These are phyloP conservation scores for Malaclemys terrapin DNA, from an alignment of 2,113 vertebrate species.

Conservation along the genomic window DNA sequence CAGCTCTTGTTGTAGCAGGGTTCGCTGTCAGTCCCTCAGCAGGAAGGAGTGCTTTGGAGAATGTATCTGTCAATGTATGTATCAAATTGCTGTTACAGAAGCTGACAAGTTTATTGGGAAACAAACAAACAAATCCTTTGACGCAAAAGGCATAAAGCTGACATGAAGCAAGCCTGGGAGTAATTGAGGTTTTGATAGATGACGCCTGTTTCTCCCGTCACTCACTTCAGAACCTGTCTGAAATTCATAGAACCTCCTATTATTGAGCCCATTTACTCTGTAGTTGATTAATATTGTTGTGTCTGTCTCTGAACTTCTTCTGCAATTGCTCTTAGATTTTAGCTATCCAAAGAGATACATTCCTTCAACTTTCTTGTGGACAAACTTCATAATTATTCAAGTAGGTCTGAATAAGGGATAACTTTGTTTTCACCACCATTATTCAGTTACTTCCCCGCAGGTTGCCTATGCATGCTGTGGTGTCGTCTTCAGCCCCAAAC, in stretches of 20 bases:
- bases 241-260: constrained; percentile 61
- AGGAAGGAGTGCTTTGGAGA: background rate
- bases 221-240: constrained; percentile 17
- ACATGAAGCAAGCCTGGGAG: background rate
- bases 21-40: background rate
- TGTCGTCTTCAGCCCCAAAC: background rate
- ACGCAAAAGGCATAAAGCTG: background rate
- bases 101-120: constrained; percentile 13
- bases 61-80: too few species aligned
- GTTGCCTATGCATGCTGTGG: background rate
- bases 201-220: constrained; percentile 26
- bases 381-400: background rate
- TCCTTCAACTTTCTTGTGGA: background rate
- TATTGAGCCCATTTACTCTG: constrained; percentile 46
- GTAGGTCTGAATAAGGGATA: background rate
- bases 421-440: constrained; percentile 33
- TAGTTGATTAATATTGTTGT: constrained; percentile 25
- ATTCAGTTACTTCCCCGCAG: fast-evolving
- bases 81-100: background rate
- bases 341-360: background rate
- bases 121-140: constrained; percentile 37
- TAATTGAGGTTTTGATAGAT: constrained; percentile 62
- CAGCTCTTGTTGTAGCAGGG: background rate
- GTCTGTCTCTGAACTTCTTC: background rate
- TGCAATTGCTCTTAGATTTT: background rate